Percentiles rank a stretch among this genome's conserved stretches.
These are phyloP conservation scores for Drosophila buzzatii DNA, from an alignment of 2,888 invertebrate species.

Conservation along the genomic window DNA sequence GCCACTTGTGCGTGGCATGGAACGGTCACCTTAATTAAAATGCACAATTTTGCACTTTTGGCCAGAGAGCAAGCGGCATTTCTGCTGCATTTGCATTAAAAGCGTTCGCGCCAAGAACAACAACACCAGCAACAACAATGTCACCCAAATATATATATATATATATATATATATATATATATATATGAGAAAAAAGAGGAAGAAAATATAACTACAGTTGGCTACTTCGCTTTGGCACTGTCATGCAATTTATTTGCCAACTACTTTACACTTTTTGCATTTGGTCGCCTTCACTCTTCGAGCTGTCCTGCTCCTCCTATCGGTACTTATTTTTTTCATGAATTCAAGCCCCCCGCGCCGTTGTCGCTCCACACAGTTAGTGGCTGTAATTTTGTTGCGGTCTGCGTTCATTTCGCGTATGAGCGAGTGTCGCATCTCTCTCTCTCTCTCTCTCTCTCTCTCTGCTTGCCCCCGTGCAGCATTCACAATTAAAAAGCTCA, in stretches of 20 bases:
- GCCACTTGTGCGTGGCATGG: constrained; percentile 54
- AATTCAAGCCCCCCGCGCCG: constrained; percentile 12
- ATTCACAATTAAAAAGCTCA: constrained; percentile 81
- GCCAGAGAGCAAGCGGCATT: constrained; percentile 53
- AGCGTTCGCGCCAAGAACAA: constrained; percentile 38
- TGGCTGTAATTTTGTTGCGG: constrained; percentile 67
- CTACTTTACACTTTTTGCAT: constrained; percentile 69
- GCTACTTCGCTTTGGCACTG: constrained; percentile 61
- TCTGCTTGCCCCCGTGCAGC: constrained; percentile 23
- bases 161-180: neutral
- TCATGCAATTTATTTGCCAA: constrained; percentile 76
- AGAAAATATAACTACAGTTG: constrained; percentile 34
- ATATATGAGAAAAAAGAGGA: neutral
- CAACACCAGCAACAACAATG: constrained; percentile 21
- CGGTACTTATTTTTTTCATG: constrained; percentile 66
- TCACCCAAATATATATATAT: constrained; percentile 14
- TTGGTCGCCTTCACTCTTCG: constrained; percentile 28
- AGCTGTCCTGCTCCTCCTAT: constrained; percentile 55
- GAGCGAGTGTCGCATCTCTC: constrained; percentile 50
- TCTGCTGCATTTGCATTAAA: constrained; percentile 79
- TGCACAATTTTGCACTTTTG: constrained; percentile 82
- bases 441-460: no score
- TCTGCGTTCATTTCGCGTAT: constrained; percentile 77
- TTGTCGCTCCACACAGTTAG: neutral
- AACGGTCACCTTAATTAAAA: constrained; percentile 80